Percentiles rank a stretch among this genome's conserved stretches.
Conservation (phyloP, 1,140 invertebrate species). For the Araneus ventricosus region DNA sequence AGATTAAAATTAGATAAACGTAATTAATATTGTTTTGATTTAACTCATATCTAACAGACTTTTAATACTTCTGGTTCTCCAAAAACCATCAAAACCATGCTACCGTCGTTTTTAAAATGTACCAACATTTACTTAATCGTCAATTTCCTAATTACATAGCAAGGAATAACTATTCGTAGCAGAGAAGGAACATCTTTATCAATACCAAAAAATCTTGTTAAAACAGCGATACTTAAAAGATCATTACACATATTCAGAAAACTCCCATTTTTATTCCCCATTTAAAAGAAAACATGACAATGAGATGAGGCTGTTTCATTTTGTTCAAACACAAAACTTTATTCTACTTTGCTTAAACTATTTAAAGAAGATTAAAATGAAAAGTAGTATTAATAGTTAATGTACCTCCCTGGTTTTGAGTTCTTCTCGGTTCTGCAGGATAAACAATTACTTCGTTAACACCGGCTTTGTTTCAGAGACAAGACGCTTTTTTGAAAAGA, state of each 20-base stretch:
- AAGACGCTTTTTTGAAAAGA: neutral
- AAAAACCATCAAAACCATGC: too few species aligned
- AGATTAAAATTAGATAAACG: too few species aligned
- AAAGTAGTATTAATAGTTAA: constrained; percentile 34
- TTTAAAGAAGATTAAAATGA: constrained; percentile 38
- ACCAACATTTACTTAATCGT: too few species aligned
- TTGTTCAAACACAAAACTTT: constrained; percentile 17
- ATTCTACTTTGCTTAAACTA: constrained; percentile 15
- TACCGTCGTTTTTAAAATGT: too few species aligned
- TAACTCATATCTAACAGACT: too few species aligned
- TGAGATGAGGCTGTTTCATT: neutral
- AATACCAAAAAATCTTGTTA: neutral
- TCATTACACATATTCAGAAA: neutral
- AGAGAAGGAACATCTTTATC: too few species aligned
- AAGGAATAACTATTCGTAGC: too few species aligned
- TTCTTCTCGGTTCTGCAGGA: neutral
- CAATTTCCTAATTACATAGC: too few species aligned
- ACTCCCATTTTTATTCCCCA: neutral
- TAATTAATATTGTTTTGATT: too few species aligned
- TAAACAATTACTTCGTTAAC: constrained; percentile 37
- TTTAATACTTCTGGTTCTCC: too few species aligned
- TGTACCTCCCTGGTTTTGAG: neutral
- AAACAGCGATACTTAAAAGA: neutral
- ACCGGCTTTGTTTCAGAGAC: constrained; percentile 6
- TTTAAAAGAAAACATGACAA: neutral